Evolutionary conservation across 35 echinoderm and acorn worm species (phyloP).

Genomic region (Ophiothrix spiculata): DNA sequence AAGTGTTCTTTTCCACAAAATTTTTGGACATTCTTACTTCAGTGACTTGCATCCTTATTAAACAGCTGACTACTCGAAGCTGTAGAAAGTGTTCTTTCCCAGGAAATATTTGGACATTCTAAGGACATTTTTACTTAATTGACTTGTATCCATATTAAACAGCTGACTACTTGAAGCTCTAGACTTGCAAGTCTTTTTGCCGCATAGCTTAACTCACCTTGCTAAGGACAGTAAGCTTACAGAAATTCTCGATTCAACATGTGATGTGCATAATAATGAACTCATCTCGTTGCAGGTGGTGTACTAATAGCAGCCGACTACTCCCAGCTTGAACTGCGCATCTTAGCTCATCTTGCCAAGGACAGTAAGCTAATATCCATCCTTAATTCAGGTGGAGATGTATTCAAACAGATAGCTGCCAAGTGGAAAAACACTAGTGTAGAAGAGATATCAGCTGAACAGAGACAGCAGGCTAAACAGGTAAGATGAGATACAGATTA

Average conservation of each 20-base stretch:
- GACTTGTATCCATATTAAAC: no score
- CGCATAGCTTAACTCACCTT: constrained; percentile 86
- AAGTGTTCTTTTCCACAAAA: no score
- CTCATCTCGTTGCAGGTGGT: constrained; percentile 46
- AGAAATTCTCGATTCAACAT: constrained; percentile 54
- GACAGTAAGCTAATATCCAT: constrained; percentile 1
- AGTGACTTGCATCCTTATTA: no score
- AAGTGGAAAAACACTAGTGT: constrained; percentile 64
- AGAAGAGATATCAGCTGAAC: constrained; percentile 49
- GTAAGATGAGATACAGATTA: no score
- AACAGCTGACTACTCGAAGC: no score
- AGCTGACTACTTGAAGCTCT: constrained; percentile 91
- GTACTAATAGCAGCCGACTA: constrained; percentile 88
- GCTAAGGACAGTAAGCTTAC: constrained; percentile 58
- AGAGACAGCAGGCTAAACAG: constrained; percentile 93
- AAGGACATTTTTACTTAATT: no score
- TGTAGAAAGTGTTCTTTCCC: no score
- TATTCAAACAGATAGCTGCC: constrained; percentile 90
- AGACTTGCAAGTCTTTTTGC: no score
- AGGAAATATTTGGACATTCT: no score
- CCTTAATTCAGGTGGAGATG: constrained; percentile 87
- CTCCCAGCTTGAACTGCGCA: constrained; percentile 90
- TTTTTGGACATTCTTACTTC: no score
- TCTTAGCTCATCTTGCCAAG: constrained; percentile 78
- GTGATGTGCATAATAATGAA: not conserved